Evolutionary conservation across 2,797 vertebrate species (phyloP).

Genomic region (Pangasius sanitwongsei): DNA sequence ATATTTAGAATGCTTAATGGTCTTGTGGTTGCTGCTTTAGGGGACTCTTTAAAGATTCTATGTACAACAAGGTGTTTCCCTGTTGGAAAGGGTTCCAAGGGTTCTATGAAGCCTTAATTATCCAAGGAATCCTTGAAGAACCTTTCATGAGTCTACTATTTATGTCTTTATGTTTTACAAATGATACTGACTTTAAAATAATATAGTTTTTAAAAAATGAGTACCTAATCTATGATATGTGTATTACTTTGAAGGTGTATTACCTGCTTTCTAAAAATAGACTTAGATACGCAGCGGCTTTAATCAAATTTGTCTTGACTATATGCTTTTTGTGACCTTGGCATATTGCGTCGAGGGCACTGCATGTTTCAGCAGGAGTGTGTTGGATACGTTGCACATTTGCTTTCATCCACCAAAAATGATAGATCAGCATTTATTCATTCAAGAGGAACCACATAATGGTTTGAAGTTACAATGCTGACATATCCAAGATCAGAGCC

Average conservation of each 20-base stretch:
- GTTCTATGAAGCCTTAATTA: not conserved
- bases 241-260: not conserved
- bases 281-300: not conserved
- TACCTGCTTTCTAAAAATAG: not conserved
- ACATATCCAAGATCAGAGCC: constrained; percentile 26
- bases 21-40: not conserved
- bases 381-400: constrained; percentile 15
- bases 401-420: constrained; percentile 13
- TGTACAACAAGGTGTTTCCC: not conserved
- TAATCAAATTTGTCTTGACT: constrained; percentile 9
- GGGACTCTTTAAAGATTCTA: not conserved
- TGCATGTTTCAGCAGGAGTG: constrained; percentile 1
- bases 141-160: not conserved
- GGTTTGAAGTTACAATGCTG: constrained; percentile 29
- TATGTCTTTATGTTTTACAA: not conserved
- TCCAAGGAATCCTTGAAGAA: not conserved
- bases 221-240: not conserved
- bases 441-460: constrained; percentile 31
- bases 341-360: not conserved
- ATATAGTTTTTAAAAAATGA: not conserved
- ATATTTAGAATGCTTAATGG: not conserved
- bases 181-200: not conserved
- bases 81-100: too few species aligned
- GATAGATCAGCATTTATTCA: constrained; percentile 27
- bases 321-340: not conserved